Evolutionary conservation across 2,888 invertebrate species (phyloP).

Genomic region (Lumbricus terrestris): DNA sequence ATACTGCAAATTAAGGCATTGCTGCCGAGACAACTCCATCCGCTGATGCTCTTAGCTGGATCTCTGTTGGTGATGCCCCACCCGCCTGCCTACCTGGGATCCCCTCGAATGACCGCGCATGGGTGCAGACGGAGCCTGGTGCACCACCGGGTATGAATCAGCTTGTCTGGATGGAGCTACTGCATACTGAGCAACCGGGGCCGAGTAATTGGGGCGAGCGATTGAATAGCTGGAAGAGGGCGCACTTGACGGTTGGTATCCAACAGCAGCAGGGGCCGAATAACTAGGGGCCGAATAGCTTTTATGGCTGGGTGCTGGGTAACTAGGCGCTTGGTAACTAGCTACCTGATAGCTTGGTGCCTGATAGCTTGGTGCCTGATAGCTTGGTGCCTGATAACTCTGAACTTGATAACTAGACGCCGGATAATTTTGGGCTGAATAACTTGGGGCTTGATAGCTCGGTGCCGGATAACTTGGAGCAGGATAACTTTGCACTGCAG

Average conservation of each 20-base stretch:
- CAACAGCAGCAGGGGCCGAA: neutral
- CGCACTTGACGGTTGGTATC: neutral
- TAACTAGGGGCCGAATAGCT: neutral
- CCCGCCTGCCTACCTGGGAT: neutral
- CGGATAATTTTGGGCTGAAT: neutral
- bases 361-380: neutral
- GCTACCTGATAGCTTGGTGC: neutral
- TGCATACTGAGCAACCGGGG: neutral
- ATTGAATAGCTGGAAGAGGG: neutral
- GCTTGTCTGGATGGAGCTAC: neutral
- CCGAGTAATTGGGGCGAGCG: conserved; percentile 8
- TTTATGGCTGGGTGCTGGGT: neutral
- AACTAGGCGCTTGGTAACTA: neutral
- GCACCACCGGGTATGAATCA: neutral
- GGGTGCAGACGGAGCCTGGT: neutral
- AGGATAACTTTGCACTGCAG: neutral
- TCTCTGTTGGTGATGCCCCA: neutral
- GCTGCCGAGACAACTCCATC: too few species aligned
- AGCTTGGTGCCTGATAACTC: neutral
- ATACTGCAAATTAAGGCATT: neutral
- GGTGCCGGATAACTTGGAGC: neutral
- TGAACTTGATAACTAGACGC: neutral
- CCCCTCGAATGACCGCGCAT: neutral
- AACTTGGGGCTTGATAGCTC: neutral
- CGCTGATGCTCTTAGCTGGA: neutral